These are phyloP conservation scores for Addax nasomaculatus DNA, from an alignment of 2,113 vertebrate species.

Conservation along the genomic window DNA sequence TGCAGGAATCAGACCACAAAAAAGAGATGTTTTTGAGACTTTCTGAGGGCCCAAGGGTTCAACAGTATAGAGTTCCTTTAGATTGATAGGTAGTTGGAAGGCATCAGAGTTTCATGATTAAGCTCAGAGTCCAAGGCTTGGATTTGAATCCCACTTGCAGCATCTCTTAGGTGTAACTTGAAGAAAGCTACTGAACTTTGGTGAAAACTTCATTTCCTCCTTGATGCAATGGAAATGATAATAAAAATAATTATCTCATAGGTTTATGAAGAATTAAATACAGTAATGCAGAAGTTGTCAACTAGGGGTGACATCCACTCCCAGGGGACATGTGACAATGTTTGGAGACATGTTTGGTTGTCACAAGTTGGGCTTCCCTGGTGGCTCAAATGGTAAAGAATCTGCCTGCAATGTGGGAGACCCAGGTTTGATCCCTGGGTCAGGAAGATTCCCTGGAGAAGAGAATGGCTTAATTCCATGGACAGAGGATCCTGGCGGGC, in stretches of 20 bases:
- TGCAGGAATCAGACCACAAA: conserved; percentile 54
- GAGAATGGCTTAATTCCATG: neutral
- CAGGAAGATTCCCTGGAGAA: neutral
- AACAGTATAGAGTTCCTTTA: neutral
- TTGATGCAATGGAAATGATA: neutral
- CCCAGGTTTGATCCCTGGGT: neutral
- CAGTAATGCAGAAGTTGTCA: neutral
- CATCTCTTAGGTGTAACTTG: neutral
- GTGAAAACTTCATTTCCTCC: neutral
- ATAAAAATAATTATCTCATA: neutral
- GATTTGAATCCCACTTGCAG: neutral
- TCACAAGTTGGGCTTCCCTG: neutral
- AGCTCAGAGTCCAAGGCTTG: neutral
- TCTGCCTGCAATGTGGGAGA: neutral
- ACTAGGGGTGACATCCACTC: neutral
- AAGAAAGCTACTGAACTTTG: neutral
- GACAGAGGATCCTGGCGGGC: neutral
- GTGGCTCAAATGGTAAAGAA: neutral
- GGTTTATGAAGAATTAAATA: neutral
- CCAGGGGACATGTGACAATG: neutral
- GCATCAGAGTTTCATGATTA: neutral
- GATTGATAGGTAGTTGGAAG: neutral
- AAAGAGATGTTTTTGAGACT: neutral
- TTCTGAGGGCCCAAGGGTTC: neutral
- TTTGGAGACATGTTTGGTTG: neutral